Base-by-base conservation (phyloP, 1,140 invertebrate genomes). In the Agraylea sexmaculata region DNA sequence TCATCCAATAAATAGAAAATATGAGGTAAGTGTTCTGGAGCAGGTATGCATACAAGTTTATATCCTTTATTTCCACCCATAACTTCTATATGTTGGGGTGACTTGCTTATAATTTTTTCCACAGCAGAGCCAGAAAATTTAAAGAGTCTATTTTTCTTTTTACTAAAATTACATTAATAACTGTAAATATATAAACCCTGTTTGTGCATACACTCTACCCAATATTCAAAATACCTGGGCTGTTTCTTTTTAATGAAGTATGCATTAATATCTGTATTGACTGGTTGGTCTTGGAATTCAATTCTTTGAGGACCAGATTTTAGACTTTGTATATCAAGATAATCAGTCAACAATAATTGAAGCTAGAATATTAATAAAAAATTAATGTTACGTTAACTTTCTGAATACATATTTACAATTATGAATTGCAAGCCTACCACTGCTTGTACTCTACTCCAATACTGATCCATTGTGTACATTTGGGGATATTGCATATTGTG, bases 391-490 rank as follows among this genome's bases (percentile, higher is more conserved):
- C 37, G 38, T 2, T 25, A 35, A 20, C 7, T 8, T 20, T 16
- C 4, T 35, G 10, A 18, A 35, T 12, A 4, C 23, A 40, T 12
- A 12, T 20, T 31, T 20, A 31, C 12, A 40, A 11, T 34, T 10
- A 36, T 27, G 31, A 40, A 28, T 16, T 38, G 40, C 33, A 43
- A 40, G 34, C 75, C 69, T 71, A 90, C 83, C 47, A 90, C 83
- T 53, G 77, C 75, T 60, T 94, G 89, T 16, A 91, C 80, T 53
- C 85, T 83, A 21, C 75, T 78, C 88, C 89, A 93, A 49, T 90
- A 85, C 60, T 90, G 82, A 11, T 77, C 73, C 51, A 87, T 77
- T 48, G 79, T 78, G 61, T 91, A 90, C 3, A 78, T 55, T 27
- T 69, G 66, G 2, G 71, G 56, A 44, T 71, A 66, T 15, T 66